Conservation (phyloP, 1,140 invertebrate genomes). For the Macrosteles quadrilineatus region DNA sequence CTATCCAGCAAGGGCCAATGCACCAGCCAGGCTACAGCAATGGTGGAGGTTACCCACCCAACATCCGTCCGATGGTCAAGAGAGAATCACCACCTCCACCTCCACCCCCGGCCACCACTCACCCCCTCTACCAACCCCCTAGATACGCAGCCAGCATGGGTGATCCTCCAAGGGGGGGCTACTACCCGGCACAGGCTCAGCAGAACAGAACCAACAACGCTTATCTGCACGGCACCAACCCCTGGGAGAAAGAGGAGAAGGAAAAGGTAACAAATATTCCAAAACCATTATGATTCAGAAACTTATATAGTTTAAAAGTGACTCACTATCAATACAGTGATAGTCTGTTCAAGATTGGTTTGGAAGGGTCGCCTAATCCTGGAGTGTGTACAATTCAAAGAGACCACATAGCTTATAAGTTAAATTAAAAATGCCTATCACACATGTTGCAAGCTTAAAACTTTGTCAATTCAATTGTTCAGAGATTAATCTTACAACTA, state of each 20-base stretch:
- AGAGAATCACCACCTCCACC: slow-evolving; percentile 60
- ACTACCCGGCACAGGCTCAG: slow-evolving; percentile 58
- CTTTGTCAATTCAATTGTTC: too few relatives aligned
- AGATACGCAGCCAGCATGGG: slow-evolving; percentile 68
- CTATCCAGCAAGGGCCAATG: slow-evolving; percentile 5
- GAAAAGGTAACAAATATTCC: slow-evolving; percentile 73
- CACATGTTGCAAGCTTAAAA: too few relatives aligned
- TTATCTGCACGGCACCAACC: slow-evolving; percentile 65
- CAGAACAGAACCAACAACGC: slow-evolving; percentile 45
- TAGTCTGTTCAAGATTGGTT: too few relatives aligned
- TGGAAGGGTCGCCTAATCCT: too few relatives aligned
- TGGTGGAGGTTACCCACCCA: neutral
- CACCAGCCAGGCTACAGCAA: neutral
- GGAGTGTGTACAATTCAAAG: too few relatives aligned
- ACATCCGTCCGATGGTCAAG: slow-evolving; percentile 47
- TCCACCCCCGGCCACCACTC: slow-evolving; percentile 69
- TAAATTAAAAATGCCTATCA: too few relatives aligned
- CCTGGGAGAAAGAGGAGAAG: slow-evolving; percentile 86
- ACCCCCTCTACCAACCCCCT: slow-evolving; percentile 56
- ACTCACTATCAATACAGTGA: too few relatives aligned
- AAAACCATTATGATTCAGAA: too few relatives aligned
- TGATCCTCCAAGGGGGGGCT: slow-evolving; percentile 73
- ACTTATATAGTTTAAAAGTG: too few relatives aligned
- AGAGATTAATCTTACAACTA: too few relatives aligned
- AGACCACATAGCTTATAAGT: too few relatives aligned